These are phyloP conservation scores for Hylaeus volcanicus DNA, from an alignment of 1,140 invertebrate genomes.

Conservation along the genomic window DNA sequence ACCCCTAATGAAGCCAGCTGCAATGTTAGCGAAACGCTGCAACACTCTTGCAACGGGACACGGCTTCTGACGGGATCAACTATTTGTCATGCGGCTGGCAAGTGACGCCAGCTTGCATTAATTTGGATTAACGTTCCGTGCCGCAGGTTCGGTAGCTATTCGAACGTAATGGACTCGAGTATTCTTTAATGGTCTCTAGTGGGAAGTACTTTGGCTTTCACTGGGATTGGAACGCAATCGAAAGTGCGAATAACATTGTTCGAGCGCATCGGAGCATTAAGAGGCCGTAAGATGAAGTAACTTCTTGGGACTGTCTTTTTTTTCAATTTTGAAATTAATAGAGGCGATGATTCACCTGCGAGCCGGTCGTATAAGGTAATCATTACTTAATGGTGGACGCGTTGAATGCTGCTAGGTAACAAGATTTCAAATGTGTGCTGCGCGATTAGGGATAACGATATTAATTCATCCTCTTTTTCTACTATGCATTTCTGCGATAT, in stretches of 20 bases:
- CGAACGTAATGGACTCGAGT: background rate
- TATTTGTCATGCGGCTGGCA: too few relatives aligned
- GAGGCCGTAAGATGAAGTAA: constrained; percentile 11
- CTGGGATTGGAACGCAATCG: constrained; percentile 8
- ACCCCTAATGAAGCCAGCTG: too few relatives aligned
- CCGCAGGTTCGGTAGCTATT: background rate
- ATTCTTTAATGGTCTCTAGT: constrained; percentile 7
- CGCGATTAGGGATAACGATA: too few relatives aligned
- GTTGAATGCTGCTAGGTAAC: too few relatives aligned
- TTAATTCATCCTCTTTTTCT: too few relatives aligned
- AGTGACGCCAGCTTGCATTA: too few relatives aligned
- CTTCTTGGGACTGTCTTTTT: constrained; percentile 17
- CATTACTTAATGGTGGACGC: background rate
- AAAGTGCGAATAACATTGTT: constrained; percentile 41
- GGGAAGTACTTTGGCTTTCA: constrained; percentile 30
- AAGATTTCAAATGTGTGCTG: too few relatives aligned
- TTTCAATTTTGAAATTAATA: background rate
- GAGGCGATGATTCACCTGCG: background rate
- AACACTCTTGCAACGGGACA: too few relatives aligned
- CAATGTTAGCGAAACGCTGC: too few relatives aligned
- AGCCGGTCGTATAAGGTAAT: background rate
- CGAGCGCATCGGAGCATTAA: constrained; percentile 36
- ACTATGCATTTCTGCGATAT: too few relatives aligned
- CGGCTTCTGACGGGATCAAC: too few relatives aligned
- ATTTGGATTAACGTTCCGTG: too few relatives aligned